phyloP scores from a whole-genome alignment of 2,888 invertebrate species.

The Morinoia aosen region DNA sequence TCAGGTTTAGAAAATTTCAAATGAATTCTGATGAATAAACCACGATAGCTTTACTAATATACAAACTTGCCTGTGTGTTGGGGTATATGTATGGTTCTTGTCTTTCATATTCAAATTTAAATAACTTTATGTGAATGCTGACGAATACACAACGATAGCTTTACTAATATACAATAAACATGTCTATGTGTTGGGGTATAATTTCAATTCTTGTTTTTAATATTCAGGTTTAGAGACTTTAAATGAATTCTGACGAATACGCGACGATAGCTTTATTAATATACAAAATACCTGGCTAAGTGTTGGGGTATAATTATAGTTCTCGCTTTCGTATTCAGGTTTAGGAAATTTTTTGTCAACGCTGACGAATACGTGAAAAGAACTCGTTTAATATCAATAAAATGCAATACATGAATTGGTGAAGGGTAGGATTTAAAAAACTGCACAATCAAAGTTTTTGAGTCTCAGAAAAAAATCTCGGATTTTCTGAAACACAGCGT shows the following conservation, averaged over 20 bases:
- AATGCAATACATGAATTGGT: neutral
- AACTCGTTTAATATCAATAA: neutral
- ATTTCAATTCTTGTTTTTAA: neutral
- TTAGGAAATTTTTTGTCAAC: neutral
- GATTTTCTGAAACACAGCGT: neutral
- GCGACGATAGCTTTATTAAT: neutral
- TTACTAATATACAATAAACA: neutral
- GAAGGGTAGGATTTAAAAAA: neutral
- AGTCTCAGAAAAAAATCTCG: neutral
- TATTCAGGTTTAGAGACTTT: neutral
- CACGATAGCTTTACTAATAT: neutral
- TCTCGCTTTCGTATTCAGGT: too few species aligned
- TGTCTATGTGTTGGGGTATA: neutral
- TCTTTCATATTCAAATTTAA: too few species aligned
- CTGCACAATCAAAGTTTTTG: neutral
- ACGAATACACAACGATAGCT: neutral
- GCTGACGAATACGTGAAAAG: neutral
- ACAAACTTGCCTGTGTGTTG: too few species aligned
- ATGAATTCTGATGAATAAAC: neutral
- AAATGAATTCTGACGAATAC: neutral
- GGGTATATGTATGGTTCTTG: too few species aligned
- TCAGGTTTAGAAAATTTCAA: neutral
- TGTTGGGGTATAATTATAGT: too few species aligned
- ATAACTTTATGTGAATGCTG: neutral
- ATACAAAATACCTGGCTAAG: too few species aligned